Percentiles rank a stretch among this genome's conserved stretches.
These are phyloP conservation scores for Aplochiton taeniatus DNA, from an alignment of 2,797 vertebrate genomes.

Conservation along the genomic window DNA sequence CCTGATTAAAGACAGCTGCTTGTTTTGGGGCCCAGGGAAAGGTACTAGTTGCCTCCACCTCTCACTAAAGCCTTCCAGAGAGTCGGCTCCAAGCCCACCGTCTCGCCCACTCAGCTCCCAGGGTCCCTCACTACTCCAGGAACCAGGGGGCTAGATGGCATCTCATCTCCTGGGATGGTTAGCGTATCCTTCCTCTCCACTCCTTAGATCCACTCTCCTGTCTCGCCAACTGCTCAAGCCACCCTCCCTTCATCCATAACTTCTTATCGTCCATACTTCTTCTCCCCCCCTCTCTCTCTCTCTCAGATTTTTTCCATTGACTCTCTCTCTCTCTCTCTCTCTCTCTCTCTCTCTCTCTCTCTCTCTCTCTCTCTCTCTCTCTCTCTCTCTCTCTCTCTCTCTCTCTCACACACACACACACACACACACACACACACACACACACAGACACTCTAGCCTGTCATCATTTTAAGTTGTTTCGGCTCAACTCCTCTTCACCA, in stretches of 20 bases:
- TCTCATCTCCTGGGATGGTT: constrained; percentile 23
- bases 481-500: no score
- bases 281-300: constrained; percentile 41
- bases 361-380: not conserved
- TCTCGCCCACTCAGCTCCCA: constrained; percentile 38
- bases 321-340: not conserved
- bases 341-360: no score
- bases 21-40: constrained; percentile 53
- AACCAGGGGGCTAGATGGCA: not conserved
- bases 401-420: not conserved
- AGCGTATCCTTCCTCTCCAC: constrained; percentile 1
- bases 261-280: constrained; percentile 17
- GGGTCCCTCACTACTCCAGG: not conserved
- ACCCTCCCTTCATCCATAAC: constrained; percentile 29
- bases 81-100: constrained; percentile 36
- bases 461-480: constrained; percentile 1
- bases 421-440: no score
- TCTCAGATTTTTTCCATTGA: not conserved
- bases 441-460: not conserved
- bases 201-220: not conserved
- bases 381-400: not conserved
- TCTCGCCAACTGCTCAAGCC: constrained; percentile 4
- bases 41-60: constrained; percentile 50
- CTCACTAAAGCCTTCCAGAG: constrained; percentile 37
- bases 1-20: constrained; percentile 61